Evolutionary conservation across 2,888 invertebrate species (phyloP), one percentile per base, ranked within the genome.

Genomic region (Caenorhabditis angaria): DNA sequence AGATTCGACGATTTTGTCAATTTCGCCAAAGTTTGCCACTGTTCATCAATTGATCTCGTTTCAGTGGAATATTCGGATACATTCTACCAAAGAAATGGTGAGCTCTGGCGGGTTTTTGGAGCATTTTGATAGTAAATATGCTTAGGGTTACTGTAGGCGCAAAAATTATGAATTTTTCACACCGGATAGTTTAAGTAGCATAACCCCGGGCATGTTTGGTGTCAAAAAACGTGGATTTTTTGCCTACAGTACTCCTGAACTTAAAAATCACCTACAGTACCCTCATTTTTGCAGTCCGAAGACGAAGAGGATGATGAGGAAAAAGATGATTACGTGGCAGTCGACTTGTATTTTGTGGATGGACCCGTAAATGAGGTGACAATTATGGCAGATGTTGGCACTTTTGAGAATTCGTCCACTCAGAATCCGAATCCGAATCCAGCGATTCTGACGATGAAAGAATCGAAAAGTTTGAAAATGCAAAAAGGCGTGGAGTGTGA

Each of bases 1-100:
- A 12, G 80, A 80, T 25, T 50, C 72, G 2, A 73, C 76, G 22
- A 84, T 86, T 56, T 69, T 86, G 20, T 81, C 83, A 53, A 78
- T 86, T 29, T 86, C 86, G 1, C 86, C 86, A 12, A 86, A 86
- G 61, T 84, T 86, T 58, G 84, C 86, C 35, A 85, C 85, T 1
- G 82, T 85, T 20, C 79, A 86, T 68, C 84, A 86, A 54, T 82
- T 85, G 57, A 83, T 86, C 29, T 80, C 84, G 14, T 86, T 86
- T 70, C 86, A 86, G 68, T 86, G 86, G 86, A 84, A 80, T 57
- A 68, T 86, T 47, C 68, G 82, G 61, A 76, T 86, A 27, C 83
- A 86, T 58, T 83, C 81, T 8, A 82, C 80, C 2, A 80, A 78
- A 18, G 82, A 83, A 58, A 66, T 75, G 78, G 83, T 81, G 25